These are phyloP conservation scores for Hippopotamyrus pictus DNA, from an alignment of 2,797 vertebrate genomes.

Conservation along the genomic window DNA sequence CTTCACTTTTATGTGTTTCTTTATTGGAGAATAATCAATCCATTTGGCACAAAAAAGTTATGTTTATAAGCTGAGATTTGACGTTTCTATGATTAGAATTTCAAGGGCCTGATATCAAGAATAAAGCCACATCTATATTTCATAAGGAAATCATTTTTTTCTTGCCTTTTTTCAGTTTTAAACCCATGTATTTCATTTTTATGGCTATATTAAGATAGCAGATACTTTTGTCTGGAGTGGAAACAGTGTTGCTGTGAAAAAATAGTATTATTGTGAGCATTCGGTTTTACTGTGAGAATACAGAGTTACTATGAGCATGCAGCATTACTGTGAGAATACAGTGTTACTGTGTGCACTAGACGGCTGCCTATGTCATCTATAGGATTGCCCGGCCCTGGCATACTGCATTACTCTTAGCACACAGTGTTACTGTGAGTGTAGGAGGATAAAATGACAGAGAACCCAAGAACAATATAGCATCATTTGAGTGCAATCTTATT, in stretches of 20 bases:
- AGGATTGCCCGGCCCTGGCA: not conserved
- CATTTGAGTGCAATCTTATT: not conserved
- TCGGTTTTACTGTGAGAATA: not conserved
- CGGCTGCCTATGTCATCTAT: not conserved
- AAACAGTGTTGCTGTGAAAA: not conserved
- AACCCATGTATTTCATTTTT: not conserved
- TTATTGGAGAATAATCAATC: not conserved
- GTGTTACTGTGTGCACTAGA: not conserved
- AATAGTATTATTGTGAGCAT: not conserved
- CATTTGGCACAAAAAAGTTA: not conserved
- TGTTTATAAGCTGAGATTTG: not conserved
- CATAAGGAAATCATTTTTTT: not conserved
- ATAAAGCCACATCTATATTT: not conserved
- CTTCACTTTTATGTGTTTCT: not conserved
- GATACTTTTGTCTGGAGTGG: not conserved
- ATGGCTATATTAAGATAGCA: not conserved
- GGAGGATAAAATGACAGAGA: not conserved
- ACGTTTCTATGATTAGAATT: not conserved
- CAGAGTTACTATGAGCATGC: not conserved
- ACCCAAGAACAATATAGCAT: not conserved
- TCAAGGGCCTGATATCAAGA: not conserved
- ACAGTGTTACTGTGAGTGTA: no score
- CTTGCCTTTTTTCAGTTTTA: not conserved
- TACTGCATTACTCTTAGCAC: not conserved
- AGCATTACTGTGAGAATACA: not conserved